Evolutionary conservation across 2,888 invertebrate genomes (phyloP), one percentile per base, ranked within the genome.

Genomic region (Cosmia pyralina): DNA sequence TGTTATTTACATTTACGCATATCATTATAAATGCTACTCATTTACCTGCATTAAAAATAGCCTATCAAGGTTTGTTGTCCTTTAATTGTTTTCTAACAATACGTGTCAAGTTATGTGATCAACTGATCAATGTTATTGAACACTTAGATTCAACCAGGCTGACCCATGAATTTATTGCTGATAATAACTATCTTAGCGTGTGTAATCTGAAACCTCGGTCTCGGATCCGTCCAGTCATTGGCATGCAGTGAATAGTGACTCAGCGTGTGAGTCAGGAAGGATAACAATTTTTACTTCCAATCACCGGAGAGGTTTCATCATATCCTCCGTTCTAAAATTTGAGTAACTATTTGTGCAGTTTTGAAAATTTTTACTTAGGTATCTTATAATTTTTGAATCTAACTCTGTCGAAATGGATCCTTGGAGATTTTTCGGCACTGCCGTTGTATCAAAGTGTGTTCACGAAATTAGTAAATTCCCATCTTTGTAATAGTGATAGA

Each of bases 161-260:
- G 34, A 68, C 57, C 58, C 41, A 67, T 63, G 71, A 76, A 79
- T 69, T 70, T 48, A 48, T 75, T 62, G 63, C 57, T 82, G 69
- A 77, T 85, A 71, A 67, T 71, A 63, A 69, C 75, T 78, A 72
- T 75, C 55, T 46, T 71, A 72, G 73, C 55, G 67, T 55, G 58
- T 80, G 85, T 76, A 80, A 84, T 82, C 76, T 70, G 68, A 81
- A 59, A 63, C 55, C 57, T 66, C 68, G 4, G 66, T 71, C 60
- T 76, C 69, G 69, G 50, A 81, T 77, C 72, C 76, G 66, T 74
- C 58, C 73, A 83, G 81, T 85, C 81, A 82, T 70, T 74, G 84
- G 87, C 81, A 86, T 86, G 87, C 83, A 82, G 80, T 92, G 92
- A 92, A 87, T 82, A 82, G 80, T 92, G 92, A 92, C 85, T 92